phyloP scores from a whole-genome alignment of 2,113 vertebrate species.

The Toxostoma redivivum region DNA sequence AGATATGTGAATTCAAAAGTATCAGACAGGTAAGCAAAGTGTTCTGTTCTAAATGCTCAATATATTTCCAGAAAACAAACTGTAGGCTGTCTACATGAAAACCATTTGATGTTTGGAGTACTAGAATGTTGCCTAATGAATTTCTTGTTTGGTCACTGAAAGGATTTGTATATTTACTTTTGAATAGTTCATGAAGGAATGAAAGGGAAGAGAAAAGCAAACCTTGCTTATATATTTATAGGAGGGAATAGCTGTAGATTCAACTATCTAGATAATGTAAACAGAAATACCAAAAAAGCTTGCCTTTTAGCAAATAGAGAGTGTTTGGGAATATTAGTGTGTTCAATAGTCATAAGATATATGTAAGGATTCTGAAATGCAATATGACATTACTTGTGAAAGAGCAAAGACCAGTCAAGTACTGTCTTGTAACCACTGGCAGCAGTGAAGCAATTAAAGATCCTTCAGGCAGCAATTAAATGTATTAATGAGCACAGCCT shows the following conservation, averaged over 20 bases:
- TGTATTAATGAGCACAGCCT: not conserved
- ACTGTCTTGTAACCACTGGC: not conserved
- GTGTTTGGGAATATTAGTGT: not conserved
- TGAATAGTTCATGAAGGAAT: not conserved
- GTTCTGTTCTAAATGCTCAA: not conserved
- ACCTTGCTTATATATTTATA: not conserved
- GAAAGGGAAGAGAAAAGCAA: not conserved
- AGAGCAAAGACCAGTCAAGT: not conserved
- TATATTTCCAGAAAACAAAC: not conserved
- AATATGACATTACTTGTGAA: not conserved
- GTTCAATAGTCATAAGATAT: not conserved
- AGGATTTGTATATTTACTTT: not conserved
- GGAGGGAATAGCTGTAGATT: not conserved
- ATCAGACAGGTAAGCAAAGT: not conserved
- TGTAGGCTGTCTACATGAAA: not conserved
- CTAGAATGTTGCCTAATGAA: not conserved
- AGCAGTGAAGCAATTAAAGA: not conserved
- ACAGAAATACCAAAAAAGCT: not conserved
- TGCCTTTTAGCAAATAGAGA: not conserved
- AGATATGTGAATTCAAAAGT: not conserved
- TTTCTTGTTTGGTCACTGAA: not conserved
- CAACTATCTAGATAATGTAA: not conserved
- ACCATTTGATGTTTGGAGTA: not conserved
- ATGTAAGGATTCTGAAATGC: not conserved
- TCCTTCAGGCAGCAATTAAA: not conserved